Evolutionary conservation across 2,888 invertebrate species (phyloP), one percentile per base, ranked within the genome.

Genomic region (Meghimatium bilineatum): DNA sequence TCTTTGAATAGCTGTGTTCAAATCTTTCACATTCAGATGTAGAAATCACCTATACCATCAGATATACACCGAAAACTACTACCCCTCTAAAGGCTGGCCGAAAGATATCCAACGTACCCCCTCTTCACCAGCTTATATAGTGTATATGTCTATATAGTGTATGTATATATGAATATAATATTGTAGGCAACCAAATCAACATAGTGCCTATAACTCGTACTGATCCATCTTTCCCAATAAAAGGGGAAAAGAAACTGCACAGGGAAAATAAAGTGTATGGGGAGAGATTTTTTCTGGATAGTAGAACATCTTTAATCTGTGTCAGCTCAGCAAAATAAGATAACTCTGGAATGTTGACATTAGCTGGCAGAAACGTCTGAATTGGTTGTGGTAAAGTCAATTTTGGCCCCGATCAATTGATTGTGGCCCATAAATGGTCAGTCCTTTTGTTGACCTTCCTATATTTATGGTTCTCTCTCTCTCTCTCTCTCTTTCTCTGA

Each of bases 321-420:
- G 66, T 44, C 38, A 38, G 32, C 17, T 66, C 38, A 38, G 63
- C 66, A 67, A 63, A 63, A 63, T 63, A n/a, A 12, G 14, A 67
- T 26, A 36, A 12, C n/a, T 44, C 38, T n/a, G 3, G 49, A n/a
- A 38, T 63, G 29, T 66, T 44, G 66, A 38, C 38, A 36, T 32
- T 6, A 14, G 23, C 66, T 44, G n/a, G 44, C 32, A 44, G 38
- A 49, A 66, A 44, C 38, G n/a, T 12, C 38, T 38, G 12, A 38
- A 66, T 66, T 78, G 78, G 38, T 56, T 36, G 78, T 78, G 78
- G 44, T 66, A 38, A 78, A 66, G 78, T 44, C 66, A 78, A 66
- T 78, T 63, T 66, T 78, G 63, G 78, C n/a, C n/a, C 20, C 23
- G 78, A 32, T 66, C 60, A 23, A 78, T 38, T 76, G 56, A 52